Base-by-base conservation (phyloP, 2,797 vertebrate genomes). In the Ambastaia sidthimunki region DNA sequence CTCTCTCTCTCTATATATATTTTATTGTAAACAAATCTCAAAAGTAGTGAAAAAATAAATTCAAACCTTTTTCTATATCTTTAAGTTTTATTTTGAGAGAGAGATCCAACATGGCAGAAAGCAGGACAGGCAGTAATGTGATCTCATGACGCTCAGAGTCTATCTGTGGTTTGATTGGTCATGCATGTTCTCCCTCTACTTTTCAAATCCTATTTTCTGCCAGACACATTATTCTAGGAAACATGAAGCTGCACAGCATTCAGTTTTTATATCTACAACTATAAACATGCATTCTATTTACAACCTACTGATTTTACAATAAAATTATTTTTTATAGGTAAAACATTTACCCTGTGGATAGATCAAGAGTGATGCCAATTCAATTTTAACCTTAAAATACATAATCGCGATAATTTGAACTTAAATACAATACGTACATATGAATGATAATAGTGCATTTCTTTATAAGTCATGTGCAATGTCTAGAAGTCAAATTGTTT, bases 171-270 rank as follows among this genome's bases (percentile, higher is more conserved):
- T 87, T 93, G 91, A 92, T 93, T 92, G 91, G 91, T 90, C 91
- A 91, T 76, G 78, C 90, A 83, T 89, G 90, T 91, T 92, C 90
- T 91, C 92, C 90, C 92, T 93, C 92, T 91, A 88, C 90, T 93
- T 92, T 92, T 93, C 92, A 93, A 81, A 81, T 62, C 25, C 78
- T 25, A 55, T 73, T 74, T 67, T 78, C 67, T 78, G 57, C 19
- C 67, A 71, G 55, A 70, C 21, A 67, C 18, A 73, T 31, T 66
- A 72, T 67, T 80, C 77, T 18, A 47, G 60, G 23, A 57, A 72
- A 47, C 70, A 47, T 4, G 37, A 28, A 65, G 18, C 34, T 41
- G 34, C 25, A 66, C 25, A 63, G 19, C 44, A 65, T 65, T 59
- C 41, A 9, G 44, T 60, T 12, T 34, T 69, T 10, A 68, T 18